Conservation (phyloP, 2,113 vertebrate species). For the Laticauda colubrina region DNA sequence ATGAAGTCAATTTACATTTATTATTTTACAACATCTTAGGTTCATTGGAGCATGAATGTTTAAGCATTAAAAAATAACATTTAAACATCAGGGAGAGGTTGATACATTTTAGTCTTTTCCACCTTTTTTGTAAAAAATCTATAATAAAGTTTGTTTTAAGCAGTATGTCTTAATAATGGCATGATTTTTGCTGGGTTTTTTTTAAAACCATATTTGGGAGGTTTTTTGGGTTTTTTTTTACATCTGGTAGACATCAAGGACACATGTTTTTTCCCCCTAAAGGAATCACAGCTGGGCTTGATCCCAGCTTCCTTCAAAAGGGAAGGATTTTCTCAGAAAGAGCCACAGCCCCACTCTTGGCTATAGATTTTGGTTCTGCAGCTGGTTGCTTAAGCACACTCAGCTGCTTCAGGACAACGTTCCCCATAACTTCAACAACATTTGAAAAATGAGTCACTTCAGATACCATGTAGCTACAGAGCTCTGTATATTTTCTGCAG, state of each 20-base stretch:
- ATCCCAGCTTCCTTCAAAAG: constrained; percentile 18
- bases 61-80: not conserved
- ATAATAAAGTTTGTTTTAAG: not conserved
- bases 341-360: constrained; percentile 27
- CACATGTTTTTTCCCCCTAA: constrained; percentile 36
- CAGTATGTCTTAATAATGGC: not conserved
- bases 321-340: not conserved
- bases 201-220: constrained; percentile 43
- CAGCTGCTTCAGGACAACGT: not conserved
- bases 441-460: not conserved
- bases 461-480: not conserved
- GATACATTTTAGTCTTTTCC: not conserved
- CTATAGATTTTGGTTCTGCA: not conserved
- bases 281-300: constrained; percentile 37
- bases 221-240: not conserved
- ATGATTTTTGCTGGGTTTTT: constrained; percentile 24
- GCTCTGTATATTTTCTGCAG: not conserved
- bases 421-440: not conserved
- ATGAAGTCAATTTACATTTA: not conserved
- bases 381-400: not conserved
- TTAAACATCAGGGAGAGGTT: not conserved
- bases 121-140: not conserved
- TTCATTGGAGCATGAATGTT: not conserved
- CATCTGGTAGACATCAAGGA: constrained; percentile 47
- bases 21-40: not conserved